Base-by-base conservation (phyloP, 2,113 vertebrate species). In the Martes martes region DNA sequence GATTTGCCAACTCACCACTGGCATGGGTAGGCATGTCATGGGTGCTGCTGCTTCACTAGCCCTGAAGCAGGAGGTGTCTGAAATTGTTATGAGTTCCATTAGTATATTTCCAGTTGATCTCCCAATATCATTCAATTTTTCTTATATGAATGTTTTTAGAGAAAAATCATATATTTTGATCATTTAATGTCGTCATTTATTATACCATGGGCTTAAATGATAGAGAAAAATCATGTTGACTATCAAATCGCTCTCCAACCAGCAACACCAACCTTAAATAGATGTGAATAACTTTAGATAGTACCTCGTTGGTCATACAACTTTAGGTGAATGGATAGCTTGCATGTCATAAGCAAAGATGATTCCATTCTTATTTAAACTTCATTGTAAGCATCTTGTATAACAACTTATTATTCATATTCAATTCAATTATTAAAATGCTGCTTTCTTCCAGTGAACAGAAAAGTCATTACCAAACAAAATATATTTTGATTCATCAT, bases 381-480 rank as follows among this genome's bases (percentile, higher is more conserved):
- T 69, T 69, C 39, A 47, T 7, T 50, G 1, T 36, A 82, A 73
- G 24, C 6, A 63, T 67, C n/a, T 86, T 95, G 45, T 28, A 55
- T 9, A 73, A 65, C 16, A 84, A 24, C 19, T 74, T 42, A 76
- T 23, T 59, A 2, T 73, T 85, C 50, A 78, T 2, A 65, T 61
- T 95, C 28, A 74, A 73, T 47, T 95, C 19, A 69, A 16, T 92
- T 80, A 90, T 87, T 45, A 84, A 88, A 95, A 85, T 83, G 52
- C 15, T 88, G 6, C 42, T 59, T 76, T 92, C 33, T 89, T 85
- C 39, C 50, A 65, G 24, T 65, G 11, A 94, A 80, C 14, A 71
- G 24, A 11, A 94, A 94, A 93, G 13, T 71, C 26, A 94, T 59
- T 88, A 65, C 36, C 93, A 80, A 97, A 78, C 23, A 85, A 91